phyloP scores from a whole-genome alignment of 2,888 invertebrate species.

The Spodoptera exigua region DNA sequence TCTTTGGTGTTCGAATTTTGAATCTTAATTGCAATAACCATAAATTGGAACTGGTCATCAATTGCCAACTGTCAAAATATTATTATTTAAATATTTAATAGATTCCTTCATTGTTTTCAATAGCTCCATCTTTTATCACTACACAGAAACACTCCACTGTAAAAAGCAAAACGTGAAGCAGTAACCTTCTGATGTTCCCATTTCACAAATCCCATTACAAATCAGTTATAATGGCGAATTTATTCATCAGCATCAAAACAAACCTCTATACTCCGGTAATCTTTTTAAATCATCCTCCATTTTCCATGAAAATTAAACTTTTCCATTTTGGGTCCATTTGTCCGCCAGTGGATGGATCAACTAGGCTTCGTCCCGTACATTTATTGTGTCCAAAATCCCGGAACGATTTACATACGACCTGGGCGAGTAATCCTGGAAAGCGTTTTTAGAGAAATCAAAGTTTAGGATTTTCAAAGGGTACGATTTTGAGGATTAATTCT shows the following conservation, averaged over 20 bases:
- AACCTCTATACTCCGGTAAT: constrained; percentile 34
- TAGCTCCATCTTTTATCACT: no score
- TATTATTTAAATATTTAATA: no score
- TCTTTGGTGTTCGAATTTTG: no score
- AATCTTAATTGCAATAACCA: no score
- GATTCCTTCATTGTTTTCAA: no score
- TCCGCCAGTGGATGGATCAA: constrained; percentile 62
- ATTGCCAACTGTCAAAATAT: no score
- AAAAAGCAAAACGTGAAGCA: no score
- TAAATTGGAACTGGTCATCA: no score
- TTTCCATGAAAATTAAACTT: constrained; percentile 59
- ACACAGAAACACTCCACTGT: no score
- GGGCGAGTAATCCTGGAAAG: constrained; percentile 66
- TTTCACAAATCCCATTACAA: no score
- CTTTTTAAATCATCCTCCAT: constrained; percentile 46
- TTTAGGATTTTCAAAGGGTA: constrained; percentile 61
- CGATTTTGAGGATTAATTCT: constrained; percentile 61
- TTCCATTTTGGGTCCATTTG: constrained; percentile 67
- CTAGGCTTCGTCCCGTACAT: constrained; percentile 58
- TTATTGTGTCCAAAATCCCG: constrained; percentile 65
- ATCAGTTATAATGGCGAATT: neutral
- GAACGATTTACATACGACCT: constrained; percentile 72
- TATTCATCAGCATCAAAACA: constrained; percentile 14
- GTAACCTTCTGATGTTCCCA: no score
- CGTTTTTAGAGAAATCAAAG: constrained; percentile 67